Percentiles rank a stretch among this genome's conserved stretches.
Conservation (phyloP, 2,797 vertebrate genomes). For the Ambastaia sidthimunki region DNA sequence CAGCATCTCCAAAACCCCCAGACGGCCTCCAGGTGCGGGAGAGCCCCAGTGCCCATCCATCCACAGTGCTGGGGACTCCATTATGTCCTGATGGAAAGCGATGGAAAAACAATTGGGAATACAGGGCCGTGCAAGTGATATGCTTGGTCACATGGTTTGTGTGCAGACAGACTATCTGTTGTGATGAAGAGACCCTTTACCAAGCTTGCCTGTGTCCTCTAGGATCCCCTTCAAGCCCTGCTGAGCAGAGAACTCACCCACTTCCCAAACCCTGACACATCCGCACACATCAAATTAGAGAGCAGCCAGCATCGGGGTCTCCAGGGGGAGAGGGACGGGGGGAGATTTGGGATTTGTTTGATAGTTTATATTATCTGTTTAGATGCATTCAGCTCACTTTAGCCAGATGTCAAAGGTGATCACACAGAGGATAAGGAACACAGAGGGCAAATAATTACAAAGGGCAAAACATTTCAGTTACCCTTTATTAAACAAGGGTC, state of each 20-base stretch:
- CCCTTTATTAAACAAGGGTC: not conserved
- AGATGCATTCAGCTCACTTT: not conserved
- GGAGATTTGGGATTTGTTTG: not conserved
- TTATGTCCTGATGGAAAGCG: conserved; percentile 69
- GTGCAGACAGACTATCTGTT: conserved; percentile 78
- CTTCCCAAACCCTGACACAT: conserved; percentile 1
- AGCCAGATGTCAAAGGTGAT: conserved; percentile 15
- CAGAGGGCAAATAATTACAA: too few relatives aligned
- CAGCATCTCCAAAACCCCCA: conserved; percentile 61
- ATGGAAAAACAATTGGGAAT: conserved; percentile 75
- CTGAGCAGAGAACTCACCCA: conserved; percentile 56
- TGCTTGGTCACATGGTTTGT: conserved; percentile 63
- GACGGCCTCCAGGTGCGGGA: conserved; percentile 62
- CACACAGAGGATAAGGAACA: not conserved
- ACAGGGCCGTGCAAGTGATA: conserved; percentile 63
- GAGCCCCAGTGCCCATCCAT: conserved; percentile 67
- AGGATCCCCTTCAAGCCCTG: conserved; percentile 76
- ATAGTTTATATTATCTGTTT: conserved; percentile 16
- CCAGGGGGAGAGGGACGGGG: conserved; percentile 15
- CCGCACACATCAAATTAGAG: conserved; percentile 44
- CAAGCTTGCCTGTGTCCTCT: conserved; percentile 67
- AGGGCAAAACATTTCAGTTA: conserved; percentile 5
- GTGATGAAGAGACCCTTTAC: conserved; percentile 79
- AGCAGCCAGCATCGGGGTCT: conserved; percentile 15
- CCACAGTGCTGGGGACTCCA: conserved; percentile 73